Percentiles rank a stretch among this genome's conserved stretches.
phyloP scores from a whole-genome alignment of 2,797 vertebrate genomes.

The Otus scops region DNA sequence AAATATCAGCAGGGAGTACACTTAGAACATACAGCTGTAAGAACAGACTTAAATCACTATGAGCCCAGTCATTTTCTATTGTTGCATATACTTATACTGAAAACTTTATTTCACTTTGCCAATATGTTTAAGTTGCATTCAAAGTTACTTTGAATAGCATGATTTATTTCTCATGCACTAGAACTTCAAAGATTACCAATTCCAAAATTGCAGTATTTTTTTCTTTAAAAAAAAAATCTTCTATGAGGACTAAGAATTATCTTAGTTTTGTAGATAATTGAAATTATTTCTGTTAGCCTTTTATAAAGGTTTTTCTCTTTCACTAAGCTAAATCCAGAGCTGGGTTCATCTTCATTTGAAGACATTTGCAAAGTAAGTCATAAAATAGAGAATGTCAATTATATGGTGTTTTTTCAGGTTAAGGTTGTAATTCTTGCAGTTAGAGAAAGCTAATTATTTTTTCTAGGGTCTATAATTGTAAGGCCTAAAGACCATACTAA shows the following conservation, averaged over 20 bases:
- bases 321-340: not conserved
- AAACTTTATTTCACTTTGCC: not conserved
- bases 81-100: not conserved
- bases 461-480: not conserved
- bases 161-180: not conserved
- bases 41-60: not conserved
- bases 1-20: not conserved
- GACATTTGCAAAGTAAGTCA: not conserved
- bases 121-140: not conserved
- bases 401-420: not conserved
- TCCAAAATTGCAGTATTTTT: not conserved
- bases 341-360: not conserved
- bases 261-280: not conserved
- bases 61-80: not conserved
- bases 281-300: not conserved
- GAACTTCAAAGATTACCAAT: not conserved
- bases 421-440: not conserved
- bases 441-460: not conserved
- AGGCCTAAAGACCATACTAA: not conserved
- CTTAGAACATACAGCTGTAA: not conserved
- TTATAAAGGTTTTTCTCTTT: not conserved
- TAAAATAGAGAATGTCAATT: not conserved
- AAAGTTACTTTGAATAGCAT: not conserved
- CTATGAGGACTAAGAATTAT: not conserved
- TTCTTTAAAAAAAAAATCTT: not conserved